Base-by-base conservation (phyloP, 2,113 vertebrate genomes). In the Corapipo altera region DNA sequence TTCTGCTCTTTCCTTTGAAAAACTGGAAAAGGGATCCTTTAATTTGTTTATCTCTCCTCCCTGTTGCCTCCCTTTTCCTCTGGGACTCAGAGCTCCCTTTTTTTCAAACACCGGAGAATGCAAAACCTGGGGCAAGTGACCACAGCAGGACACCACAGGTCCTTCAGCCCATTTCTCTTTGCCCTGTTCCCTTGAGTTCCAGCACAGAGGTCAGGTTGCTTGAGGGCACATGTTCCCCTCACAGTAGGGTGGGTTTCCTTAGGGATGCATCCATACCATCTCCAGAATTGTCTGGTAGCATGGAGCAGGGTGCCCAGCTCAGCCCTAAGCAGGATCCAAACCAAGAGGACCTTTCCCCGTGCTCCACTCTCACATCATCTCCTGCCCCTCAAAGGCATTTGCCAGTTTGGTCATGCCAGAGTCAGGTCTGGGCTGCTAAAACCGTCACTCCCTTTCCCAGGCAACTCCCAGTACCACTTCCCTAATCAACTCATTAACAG, bases 171-270 rank as follows among this genome's bases (percentile, higher is more conserved):
- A 8, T 9, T 6, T 85, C 44, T 5, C 11, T 54, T 54, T 84
- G 59, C 15, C 12, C 9, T 37, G 9, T 6, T 48, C 41, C 30
- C 7, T 35, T 64, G 49, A 24, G 6, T 11, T 19, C 9, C 43
- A 43, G 37, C 1, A 3, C 14, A 51, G 69, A 33, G 12, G 17
- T 73, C 37, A 58, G 20, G 33, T 24, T 79, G 21, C 43, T 59
- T 2, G 4, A 52, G 21, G 71, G 17, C 30, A 17, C 0, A 0
- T 9, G 12, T 16, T 8, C 22, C 35, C 30, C 28, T 48, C 19
- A 16, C 15, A 59, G 11, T 2, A 5, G 4, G 1, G 0, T 54
- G n/a, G 6, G 5, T 91, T 86, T 89, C 28, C 1, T 46, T 15
- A 39, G 16, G 30, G 11, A 24, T 48, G 23, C 52, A 82, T 30